phyloP scores from a whole-genome alignment of 30 jellyfish, hydroid and myxozoan species.

The Phacellophora camtschatica region DNA sequence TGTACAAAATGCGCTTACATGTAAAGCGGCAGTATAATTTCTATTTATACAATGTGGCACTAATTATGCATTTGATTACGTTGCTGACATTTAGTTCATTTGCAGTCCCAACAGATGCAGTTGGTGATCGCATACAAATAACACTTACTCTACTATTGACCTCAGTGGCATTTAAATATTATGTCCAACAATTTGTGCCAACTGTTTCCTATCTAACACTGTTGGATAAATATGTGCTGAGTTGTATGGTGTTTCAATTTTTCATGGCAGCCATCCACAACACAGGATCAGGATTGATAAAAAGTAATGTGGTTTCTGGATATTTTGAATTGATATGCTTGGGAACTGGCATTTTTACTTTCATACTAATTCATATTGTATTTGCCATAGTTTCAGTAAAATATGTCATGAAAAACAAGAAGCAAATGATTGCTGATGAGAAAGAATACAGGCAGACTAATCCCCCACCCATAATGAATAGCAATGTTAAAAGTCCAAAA shows the following conservation, averaged over 20 bases:
- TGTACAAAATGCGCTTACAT: slow-evolving; percentile 44
- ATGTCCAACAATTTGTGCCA: slow-evolving; percentile 67
- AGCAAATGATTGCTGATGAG: slow-evolving; percentile 10
- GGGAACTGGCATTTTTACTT: slow-evolving; percentile 6
- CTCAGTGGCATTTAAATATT: slow-evolving; percentile 58
- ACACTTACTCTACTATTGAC: slow-evolving; percentile 55
- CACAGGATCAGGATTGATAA: slow-evolving; percentile 43
- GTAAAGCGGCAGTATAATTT: slow-evolving; percentile 52
- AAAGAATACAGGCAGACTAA: background rate
- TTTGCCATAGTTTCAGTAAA: slow-evolving; percentile 16
- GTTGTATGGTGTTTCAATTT: slow-evolving; percentile 59
- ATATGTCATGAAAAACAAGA: background rate
- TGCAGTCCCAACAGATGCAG: slow-evolving; percentile 50
- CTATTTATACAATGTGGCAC: slow-evolving; percentile 49
- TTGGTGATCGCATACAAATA: slow-evolving; percentile 57
- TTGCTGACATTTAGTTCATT: slow-evolving; percentile 53
- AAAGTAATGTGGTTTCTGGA: background rate
- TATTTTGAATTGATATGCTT: slow-evolving; percentile 47
- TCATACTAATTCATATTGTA: slow-evolving; percentile 25
- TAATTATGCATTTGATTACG: slow-evolving; percentile 53
- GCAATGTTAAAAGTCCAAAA: background rate
- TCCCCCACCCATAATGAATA: background rate
- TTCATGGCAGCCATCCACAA: slow-evolving; percentile 55
- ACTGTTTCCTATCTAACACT: slow-evolving; percentile 55
- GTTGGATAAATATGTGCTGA: slow-evolving; percentile 35